Base-by-base conservation (phyloP, 2,888 invertebrate species). In the Dioctria linearis region DNA sequence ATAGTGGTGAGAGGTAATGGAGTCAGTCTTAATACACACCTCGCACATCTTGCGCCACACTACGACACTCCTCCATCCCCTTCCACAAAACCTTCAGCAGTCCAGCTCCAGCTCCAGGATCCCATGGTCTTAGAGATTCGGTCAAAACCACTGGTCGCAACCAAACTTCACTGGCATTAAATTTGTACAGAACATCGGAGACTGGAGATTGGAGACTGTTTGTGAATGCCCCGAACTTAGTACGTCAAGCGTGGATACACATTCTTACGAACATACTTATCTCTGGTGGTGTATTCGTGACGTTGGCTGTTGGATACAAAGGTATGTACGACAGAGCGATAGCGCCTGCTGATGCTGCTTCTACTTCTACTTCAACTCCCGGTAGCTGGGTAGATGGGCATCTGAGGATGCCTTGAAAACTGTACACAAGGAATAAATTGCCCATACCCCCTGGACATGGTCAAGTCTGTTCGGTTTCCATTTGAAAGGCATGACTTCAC, bases 401-500 rank as follows among this genome's bases (percentile, higher is more conserved):
- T 83, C 42, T 59, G 78, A 82, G 82, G 82, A 82, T 83, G 83
- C 83, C 83, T 82, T 82, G 83, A 82, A 82, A 82, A 83, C 82
- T 82, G 83, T 83, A 84, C 83, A 83, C 83, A 83, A 83, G 84
- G 83, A 84, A 84, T 84, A 84, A 84, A 84, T 84, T 83, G 83
- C 83, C 82, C 84, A 84, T 82, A 81, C 83, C 83, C 59, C 80
- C 80, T 78, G 82, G 81, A 83, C 79, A 82, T 81, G 82, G 83
- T 83, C 83, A 83, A 82, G 82, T 80, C 82, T 83, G 82, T 82
- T 84, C 83, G 83, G 82, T 83, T 84, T 81, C 82, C 83, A 82
- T 83, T 84, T 84, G 83, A 83, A 84, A 84, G 84, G 82, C 84
- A 84, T 84, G 84, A 84, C 83, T 83, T 84, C 84, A 84, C 84